These are phyloP conservation scores for Xanthia icteritia DNA, from an alignment of 2,888 invertebrate species.

Conservation along the genomic window DNA sequence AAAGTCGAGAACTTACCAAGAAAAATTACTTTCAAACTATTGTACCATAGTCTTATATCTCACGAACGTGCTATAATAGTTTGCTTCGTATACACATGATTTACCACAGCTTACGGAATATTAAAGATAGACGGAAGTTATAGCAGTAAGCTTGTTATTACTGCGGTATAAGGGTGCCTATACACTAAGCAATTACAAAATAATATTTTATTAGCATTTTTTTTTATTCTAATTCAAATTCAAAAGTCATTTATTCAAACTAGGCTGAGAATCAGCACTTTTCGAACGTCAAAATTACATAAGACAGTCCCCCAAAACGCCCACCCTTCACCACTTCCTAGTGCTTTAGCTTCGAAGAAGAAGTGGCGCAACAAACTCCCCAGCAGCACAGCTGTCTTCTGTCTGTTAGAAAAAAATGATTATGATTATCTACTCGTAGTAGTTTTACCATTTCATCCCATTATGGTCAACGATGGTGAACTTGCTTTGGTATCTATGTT, in stretches of 20 bases:
- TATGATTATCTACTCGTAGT: no score
- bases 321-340: no score
- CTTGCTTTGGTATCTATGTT: no score
- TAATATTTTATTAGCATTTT: not conserved
- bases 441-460: not conserved
- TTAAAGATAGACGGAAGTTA: slow-evolving; percentile 19
- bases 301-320: no score
- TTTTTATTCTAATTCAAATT: no score
- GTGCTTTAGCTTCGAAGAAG: no score
- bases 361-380: no score
- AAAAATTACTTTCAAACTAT: slow-evolving; percentile 15
- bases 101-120: slow-evolving; percentile 22
- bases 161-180: not conserved
- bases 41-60: not conserved
- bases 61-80: slow-evolving; percentile 2
- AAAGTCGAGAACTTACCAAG: slow-evolving; percentile 7
- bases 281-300: no score
- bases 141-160: slow-evolving; percentile 22
- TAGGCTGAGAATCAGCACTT: no score
- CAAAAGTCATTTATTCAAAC: no score
- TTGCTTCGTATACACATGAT: slow-evolving; percentile 5
- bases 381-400: no score
- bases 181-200: slow-evolving; percentile 6
- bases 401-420: no score
- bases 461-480: not conserved